Percentiles rank a stretch among this genome's conserved stretches.
These are phyloP conservation scores for Ifrita kowaldi DNA, from an alignment of 2,113 vertebrate species.

Conservation along the genomic window DNA sequence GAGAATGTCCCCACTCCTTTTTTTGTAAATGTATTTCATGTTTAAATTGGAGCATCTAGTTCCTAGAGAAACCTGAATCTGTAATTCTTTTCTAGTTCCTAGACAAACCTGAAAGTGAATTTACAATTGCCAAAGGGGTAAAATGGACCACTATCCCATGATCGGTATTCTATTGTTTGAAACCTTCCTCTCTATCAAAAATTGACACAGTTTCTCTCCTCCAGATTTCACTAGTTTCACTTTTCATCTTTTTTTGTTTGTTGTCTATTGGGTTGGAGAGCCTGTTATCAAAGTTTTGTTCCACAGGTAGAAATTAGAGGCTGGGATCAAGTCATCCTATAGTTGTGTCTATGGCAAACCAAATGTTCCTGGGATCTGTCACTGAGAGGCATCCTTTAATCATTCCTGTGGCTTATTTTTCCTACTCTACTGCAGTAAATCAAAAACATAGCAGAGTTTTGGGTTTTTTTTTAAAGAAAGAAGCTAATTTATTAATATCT, in stretches of 20 bases:
- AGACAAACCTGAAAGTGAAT: neutral
- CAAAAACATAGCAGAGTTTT: neutral
- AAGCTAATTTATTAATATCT: neutral
- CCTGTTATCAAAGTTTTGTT: neutral
- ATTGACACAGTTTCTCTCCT: neutral
- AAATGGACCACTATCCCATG: neutral
- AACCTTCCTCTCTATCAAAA: neutral
- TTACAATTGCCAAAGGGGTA: neutral
- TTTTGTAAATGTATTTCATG: neutral
- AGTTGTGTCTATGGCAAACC: neutral
- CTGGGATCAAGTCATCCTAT: neutral
- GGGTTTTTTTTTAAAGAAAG: neutral
- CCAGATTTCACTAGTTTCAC: neutral
- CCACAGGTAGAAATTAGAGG: neutral
- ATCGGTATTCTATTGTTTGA: neutral
- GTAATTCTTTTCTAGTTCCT: neutral
- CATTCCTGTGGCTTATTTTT: neutral
- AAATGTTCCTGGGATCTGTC: neutral
- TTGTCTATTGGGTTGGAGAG: neutral
- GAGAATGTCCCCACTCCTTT: neutral
- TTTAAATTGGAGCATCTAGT: neutral
- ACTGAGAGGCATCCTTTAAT: neutral
- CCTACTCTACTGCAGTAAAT: neutral
- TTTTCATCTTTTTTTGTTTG: neutral
- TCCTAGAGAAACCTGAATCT: neutral